Evolutionary conservation across 35 echinoderm and acorn worm genomes (phyloP).

Genomic region (Holothuria glaberrima): DNA sequence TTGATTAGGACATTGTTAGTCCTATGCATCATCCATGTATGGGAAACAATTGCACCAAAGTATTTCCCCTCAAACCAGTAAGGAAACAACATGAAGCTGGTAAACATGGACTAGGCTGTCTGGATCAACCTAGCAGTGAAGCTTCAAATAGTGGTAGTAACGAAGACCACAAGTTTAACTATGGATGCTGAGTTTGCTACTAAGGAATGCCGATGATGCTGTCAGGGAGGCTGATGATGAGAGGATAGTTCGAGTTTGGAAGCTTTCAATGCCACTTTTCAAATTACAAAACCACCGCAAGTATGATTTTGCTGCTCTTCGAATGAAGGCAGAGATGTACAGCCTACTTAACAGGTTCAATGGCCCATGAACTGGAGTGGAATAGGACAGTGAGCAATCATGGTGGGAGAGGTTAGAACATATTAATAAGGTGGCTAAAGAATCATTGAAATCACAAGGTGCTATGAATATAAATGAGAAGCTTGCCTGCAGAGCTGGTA

Average conservation of each 20-base stretch:
- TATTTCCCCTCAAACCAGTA: not conserved
- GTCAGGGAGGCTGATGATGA: constrained; percentile 23
- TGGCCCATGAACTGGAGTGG: constrained; percentile 30
- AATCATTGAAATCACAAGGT: constrained; percentile 17
- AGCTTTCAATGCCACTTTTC: constrained; percentile 29
- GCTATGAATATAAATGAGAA: constrained; percentile 14
- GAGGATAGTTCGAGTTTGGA: constrained; percentile 18
- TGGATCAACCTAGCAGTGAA: not conserved
- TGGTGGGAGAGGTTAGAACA: constrained; percentile 27
- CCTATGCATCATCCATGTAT: not conserved
- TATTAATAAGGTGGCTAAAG: constrained; percentile 12
- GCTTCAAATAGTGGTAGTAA: constrained; percentile 11
- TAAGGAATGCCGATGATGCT: constrained; percentile 23
- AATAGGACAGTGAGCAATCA: constrained; percentile 23
- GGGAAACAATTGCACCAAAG: constrained; percentile 4
- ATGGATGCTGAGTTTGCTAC: constrained; percentile 33
- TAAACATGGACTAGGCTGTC: not conserved
- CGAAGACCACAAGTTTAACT: constrained; percentile 20
- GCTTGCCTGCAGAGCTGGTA: constrained; percentile 1
- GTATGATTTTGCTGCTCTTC: constrained; percentile 16
- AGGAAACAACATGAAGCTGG: not conserved
- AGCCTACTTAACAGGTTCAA: not conserved
- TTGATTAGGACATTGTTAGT: constrained; percentile 6
- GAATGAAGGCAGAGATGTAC: not conserved
- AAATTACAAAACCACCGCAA: constrained; percentile 10